A percentile compares a stretch with the other conserved stretches of the same genome.
phyloP scores from a whole-genome alignment of 1,140 invertebrate genomes.

The Daktulosphaira vitifoliae region DNA sequence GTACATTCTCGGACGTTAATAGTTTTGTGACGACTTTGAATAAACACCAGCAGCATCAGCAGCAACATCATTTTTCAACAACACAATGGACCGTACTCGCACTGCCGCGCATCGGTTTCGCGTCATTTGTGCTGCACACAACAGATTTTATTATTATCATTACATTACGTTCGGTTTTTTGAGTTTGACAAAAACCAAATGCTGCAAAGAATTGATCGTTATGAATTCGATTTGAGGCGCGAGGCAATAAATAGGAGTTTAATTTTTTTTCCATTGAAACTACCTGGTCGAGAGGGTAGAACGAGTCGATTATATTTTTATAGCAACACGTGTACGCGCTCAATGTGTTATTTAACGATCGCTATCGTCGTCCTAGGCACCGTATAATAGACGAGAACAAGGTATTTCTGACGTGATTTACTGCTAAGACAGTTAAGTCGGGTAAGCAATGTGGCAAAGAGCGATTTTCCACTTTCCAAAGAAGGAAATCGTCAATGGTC shows the following conservation, averaged over 20 bases:
- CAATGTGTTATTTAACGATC: too few relatives aligned
- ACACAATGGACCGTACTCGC: constrained; percentile 1
- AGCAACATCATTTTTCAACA: neutral
- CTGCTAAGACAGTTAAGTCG: too few relatives aligned
- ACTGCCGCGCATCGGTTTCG: neutral
- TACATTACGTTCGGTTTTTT: constrained; percentile 19
- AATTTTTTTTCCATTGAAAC: neutral
- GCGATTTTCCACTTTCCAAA: too few relatives aligned
- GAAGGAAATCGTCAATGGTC: too few relatives aligned
- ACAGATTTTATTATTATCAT: constrained; percentile 24
- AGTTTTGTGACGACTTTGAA: constrained; percentile 4
- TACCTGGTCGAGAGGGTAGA: too few relatives aligned
- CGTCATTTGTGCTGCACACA: constrained; percentile 7
- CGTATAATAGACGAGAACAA: too few relatives aligned
- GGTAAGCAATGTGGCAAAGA: too few relatives aligned
- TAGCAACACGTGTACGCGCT: too few relatives aligned
- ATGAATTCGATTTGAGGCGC: constrained; percentile 19
- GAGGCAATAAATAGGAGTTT: constrained; percentile 26
- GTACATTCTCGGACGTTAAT: constrained; percentile 13
- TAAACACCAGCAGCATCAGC: neutral
- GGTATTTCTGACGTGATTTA: too few relatives aligned
- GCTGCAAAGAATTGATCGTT: neutral
- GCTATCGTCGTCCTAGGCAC: too few relatives aligned
- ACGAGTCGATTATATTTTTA: too few relatives aligned
- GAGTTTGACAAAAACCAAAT: neutral